Base-by-base conservation (phyloP, 2,888 invertebrate species). In the Phragmatobia fuliginosa region DNA sequence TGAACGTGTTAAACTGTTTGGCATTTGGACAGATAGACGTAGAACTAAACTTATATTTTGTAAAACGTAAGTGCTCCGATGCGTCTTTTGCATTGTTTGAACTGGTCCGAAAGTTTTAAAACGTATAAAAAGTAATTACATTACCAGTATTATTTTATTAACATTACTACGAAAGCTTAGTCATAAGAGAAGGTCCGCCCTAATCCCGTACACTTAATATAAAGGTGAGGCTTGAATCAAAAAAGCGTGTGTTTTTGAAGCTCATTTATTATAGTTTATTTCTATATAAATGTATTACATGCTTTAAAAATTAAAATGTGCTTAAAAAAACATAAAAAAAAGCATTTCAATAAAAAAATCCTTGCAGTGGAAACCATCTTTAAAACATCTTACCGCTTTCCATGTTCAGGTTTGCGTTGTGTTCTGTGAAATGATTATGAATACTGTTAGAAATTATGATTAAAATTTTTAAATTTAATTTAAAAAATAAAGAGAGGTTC, bases 161-260 rank as follows among this genome's bases (percentile, higher is more conserved):
- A 78, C n/a, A n/a, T n/a, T n/a, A 77, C 78, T 76, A 79, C 76
- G 79, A 81, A 78, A 77, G 70, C 65, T 66, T 71, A 58, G 63
- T 58, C 45, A 31, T 65, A 84, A 82, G 83, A 83, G 79, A 75
- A 76, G 71, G 1, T 66, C 68, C 75, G 11, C 33, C 80, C 69
- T 78, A 18, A 32, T 74, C 77, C 80, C 78, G 80, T 84, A 81
- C n/a, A n/a, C n/a, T n/a, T 58, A 83, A 85, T 31, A 33, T 38
- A 14, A 76, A 88, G 90, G 90, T 90, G 88, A 89, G 87, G 85
- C 87, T 84, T 84, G 81, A 90, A 90, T 89, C 88, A 91, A 92
- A 91, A 91, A 86, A 88, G 85, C 86, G 88, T 88, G 88, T 86
- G 83, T 88, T 86, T n/a, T 84, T 18, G 73, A 89, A 90, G 90